Percentiles rank a stretch among this genome's conserved stretches.
Conservation (phyloP, 2,113 vertebrate genomes). For the Tricholaema leucomelas region DNA sequence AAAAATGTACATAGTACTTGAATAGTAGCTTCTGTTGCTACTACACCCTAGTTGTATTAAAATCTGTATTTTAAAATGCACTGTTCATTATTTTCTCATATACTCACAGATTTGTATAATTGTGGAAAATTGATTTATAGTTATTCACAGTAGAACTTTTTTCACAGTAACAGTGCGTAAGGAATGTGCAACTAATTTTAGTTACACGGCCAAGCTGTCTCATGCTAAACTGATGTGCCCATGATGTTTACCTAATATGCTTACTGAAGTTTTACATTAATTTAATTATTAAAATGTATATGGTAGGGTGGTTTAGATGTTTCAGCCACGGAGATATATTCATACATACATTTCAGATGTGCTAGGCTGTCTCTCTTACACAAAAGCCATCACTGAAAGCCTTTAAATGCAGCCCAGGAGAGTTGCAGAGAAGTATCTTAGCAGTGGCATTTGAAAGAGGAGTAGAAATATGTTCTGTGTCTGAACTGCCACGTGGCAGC, state of each 20-base stretch:
- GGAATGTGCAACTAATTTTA: not conserved
- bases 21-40: not conserved
- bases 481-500: too few relatives aligned
- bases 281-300: not conserved
- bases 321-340: not conserved
- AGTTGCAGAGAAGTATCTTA: not conserved
- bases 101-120: not conserved
- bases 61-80: not conserved
- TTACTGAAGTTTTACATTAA: not conserved
- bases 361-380: not conserved
- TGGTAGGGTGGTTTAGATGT: not conserved
- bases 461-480: fast-evolving
- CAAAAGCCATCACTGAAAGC: fast-evolving
- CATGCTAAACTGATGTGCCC: not conserved
- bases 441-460: not conserved
- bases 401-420: not conserved
- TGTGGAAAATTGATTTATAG: not conserved
- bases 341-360: not conserved
- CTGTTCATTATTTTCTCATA: not conserved
- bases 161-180: not conserved
- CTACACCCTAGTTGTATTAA: not conserved
- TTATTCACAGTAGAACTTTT: not conserved
- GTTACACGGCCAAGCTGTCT: not conserved
- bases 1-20: not conserved
- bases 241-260: not conserved